A percentile compares a stretch with the other conserved stretches of the same genome.
These are phyloP conservation scores for Tetheella fluctuosa DNA, from an alignment of 2,888 invertebrate genomes.

Conservation along the genomic window DNA sequence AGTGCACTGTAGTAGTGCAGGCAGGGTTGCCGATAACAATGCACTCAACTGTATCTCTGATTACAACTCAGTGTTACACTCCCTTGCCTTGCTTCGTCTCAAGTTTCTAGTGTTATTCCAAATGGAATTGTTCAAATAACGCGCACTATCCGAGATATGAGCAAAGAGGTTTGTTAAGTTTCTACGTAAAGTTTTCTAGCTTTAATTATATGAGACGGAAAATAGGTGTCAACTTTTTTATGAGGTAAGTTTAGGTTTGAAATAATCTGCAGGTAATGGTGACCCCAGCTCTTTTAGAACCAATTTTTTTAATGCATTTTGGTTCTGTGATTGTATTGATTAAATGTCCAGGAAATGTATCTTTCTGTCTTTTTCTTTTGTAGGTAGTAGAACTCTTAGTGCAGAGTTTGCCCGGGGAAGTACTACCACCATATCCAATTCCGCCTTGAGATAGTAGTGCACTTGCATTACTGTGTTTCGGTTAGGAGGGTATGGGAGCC, in stretches of 20 bases:
- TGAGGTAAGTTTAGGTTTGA: background rate
- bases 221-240: background rate
- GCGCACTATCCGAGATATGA: background rate
- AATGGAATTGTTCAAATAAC: conserved; percentile 14
- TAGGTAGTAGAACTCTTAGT: too few relatives aligned
- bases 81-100: conserved; percentile 19
- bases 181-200: background rate
- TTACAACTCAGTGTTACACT: conserved; percentile 44
- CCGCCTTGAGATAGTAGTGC: too few relatives aligned
- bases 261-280: too few relatives aligned
- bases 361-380: too few relatives aligned
- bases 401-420: too few relatives aligned
- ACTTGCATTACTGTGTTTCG: too few relatives aligned
- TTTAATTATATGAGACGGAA: background rate
- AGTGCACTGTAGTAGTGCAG: conserved; percentile 40
- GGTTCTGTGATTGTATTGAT: too few relatives aligned
- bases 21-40: conserved; percentile 50
- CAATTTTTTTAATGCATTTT: too few relatives aligned
- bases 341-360: too few relatives aligned
- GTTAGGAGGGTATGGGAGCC: too few relatives aligned
- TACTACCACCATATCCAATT: too few relatives aligned
- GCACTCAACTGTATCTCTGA: conserved; percentile 46
- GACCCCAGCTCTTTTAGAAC: too few relatives aligned
- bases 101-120: conserved; percentile 12
- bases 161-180: background rate